Conservation (phyloP, 92 coral and sea anemone species). For the Paragorgia papillata region DNA sequence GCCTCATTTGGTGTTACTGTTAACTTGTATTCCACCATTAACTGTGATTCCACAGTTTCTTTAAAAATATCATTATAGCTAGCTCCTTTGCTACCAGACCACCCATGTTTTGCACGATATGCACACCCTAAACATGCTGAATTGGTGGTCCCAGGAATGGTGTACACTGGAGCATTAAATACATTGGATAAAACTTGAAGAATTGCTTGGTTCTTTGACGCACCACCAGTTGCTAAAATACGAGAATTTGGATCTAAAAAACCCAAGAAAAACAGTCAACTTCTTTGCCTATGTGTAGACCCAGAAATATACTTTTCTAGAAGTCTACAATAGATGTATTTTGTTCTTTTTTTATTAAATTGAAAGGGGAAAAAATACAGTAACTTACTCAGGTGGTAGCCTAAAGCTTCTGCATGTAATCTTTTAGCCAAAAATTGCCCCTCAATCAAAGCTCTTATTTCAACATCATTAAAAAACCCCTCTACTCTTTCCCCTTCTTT, state of each 20-base stretch:
- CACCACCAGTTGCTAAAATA: constrained; percentile 97
- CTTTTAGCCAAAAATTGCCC: constrained; percentile 97
- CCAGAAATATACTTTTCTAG: not conserved
- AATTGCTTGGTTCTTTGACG: constrained; percentile 88
- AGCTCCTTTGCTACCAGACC: constrained; percentile 52
- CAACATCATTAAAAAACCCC: constrained; percentile 74
- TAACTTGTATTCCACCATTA: constrained; percentile 72
- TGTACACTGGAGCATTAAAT: constrained; percentile 91
- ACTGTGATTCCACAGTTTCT: constrained; percentile 65
- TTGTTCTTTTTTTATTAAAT: too few relatives aligned
- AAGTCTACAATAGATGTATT: too few relatives aligned
- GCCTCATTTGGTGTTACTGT: constrained; percentile 68
- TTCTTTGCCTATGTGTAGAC: not conserved
- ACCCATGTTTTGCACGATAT: constrained; percentile 90
- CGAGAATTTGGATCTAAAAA: constrained; percentile 69
- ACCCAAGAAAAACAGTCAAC: not conserved
- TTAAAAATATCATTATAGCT: constrained; percentile 70
- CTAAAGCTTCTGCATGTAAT: constrained; percentile 89
- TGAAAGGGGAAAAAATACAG: too few relatives aligned
- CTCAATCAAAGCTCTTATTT: constrained; percentile 87
- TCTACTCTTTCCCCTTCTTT: constrained; percentile 67
- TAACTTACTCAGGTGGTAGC: constrained; percentile 78
- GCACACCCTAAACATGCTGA: constrained; percentile 98
- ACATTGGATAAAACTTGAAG: constrained; percentile 88
- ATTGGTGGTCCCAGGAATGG: constrained; percentile 90